A percentile compares a stretch with the other conserved stretches of the same genome.
These are phyloP conservation scores for Eremobia ochroleuca DNA, from an alignment of 2,888 invertebrate species.

Conservation along the genomic window DNA sequence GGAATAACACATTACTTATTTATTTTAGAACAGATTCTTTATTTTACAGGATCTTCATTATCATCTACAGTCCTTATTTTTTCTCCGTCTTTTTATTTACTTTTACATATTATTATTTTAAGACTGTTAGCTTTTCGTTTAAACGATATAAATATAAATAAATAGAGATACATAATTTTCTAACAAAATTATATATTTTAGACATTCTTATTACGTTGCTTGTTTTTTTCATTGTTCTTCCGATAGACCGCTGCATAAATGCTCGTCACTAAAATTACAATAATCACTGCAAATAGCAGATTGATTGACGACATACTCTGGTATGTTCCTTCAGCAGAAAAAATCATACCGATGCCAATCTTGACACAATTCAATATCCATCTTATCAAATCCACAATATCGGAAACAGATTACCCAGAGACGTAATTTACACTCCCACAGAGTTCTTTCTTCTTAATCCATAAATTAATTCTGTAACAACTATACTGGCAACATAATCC, in stretches of 20 bases:
- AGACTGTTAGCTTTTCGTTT: too few relatives aligned
- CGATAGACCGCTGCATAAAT: too few relatives aligned
- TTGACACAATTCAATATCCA: not conserved
- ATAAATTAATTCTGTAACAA: slow-evolving; percentile 29
- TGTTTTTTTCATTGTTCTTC: not conserved
- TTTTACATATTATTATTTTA: too few relatives aligned
- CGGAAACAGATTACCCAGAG: slow-evolving; percentile 17
- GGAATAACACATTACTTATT: not conserved
- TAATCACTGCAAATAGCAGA: not conserved
- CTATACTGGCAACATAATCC: slow-evolving; percentile 24
- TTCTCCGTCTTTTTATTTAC: not conserved
- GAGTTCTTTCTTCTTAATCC: slow-evolving; percentile 16
- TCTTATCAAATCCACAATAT: slow-evolving; percentile 3
- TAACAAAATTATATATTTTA: not conserved
- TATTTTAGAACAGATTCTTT: not conserved
- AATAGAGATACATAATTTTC: not conserved
- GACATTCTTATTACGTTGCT: not conserved
- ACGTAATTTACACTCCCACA: not conserved
- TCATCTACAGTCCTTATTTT: not conserved
- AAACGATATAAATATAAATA: too few relatives aligned
- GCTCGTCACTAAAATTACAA: not conserved
- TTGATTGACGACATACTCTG: not conserved
- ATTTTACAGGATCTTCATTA: not conserved
- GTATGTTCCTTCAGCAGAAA: not conserved
- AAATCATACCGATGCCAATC: not conserved